Evolutionary conservation across 2,888 invertebrate species (phyloP).

Genomic region (Adelphocoris suturalis): DNA sequence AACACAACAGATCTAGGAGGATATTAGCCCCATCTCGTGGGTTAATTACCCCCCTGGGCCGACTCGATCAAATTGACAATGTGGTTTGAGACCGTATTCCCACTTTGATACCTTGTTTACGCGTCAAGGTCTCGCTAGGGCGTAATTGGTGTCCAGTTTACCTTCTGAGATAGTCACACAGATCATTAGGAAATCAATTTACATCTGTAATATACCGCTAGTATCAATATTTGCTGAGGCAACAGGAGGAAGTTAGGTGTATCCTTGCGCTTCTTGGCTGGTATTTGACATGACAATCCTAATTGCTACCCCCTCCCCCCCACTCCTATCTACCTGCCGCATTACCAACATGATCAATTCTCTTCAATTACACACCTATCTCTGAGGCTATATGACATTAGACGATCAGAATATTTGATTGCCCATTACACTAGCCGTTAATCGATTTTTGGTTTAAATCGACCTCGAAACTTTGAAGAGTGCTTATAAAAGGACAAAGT

Average conservation of each 20-base stretch:
- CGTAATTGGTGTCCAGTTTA: constrained; percentile 41
- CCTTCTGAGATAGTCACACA: constrained; percentile 56
- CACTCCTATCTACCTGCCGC: background rate
- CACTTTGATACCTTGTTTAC: constrained; percentile 56
- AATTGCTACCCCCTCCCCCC: background rate
- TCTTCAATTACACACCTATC: background rate
- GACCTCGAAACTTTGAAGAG: background rate
- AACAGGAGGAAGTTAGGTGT: constrained; percentile 50
- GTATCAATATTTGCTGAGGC: constrained; percentile 43
- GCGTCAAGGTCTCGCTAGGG: constrained; percentile 13
- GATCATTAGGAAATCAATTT: constrained; percentile 60
- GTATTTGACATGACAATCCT: constrained; percentile 5
- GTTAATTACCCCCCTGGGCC: background rate
- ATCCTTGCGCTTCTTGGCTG: constrained; percentile 54
- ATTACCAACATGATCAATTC: background rate
- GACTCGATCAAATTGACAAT: constrained; percentile 47
- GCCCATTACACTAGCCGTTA: background rate
- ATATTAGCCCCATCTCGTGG: background rate
- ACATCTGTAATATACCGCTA: constrained; percentile 48
- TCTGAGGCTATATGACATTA: background rate
- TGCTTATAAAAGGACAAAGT: too few relatives aligned
- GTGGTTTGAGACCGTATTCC: constrained; percentile 38
- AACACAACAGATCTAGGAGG: background rate
- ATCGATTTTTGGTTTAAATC: background rate
- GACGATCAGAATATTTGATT: background rate